A percentile compares a stretch with the other conserved stretches of the same genome.
Evolutionary conservation across 2,888 invertebrate genomes (phyloP).

Genomic region (Eretmocerus hayati): DNA sequence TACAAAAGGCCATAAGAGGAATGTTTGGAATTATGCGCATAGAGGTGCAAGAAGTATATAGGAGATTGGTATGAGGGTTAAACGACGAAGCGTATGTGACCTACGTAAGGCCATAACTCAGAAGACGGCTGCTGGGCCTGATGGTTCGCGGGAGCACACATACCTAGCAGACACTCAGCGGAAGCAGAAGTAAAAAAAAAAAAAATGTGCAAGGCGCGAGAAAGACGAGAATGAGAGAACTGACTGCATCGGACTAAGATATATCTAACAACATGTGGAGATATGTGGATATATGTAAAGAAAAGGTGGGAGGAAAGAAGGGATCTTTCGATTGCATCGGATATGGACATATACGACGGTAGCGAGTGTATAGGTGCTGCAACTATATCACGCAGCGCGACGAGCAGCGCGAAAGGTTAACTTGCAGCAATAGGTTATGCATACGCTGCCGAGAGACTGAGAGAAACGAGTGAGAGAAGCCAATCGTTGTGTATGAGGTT

Average conservation of each 20-base stretch:
- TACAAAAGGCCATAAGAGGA: constrained; percentile 33
- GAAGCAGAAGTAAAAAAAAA: constrained; percentile 23
- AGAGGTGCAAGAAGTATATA: background rate
- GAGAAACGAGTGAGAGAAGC: constrained; percentile 14
- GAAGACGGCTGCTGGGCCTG: too few relatives aligned
- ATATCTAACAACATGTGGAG: too few relatives aligned
- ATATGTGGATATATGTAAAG: too few relatives aligned
- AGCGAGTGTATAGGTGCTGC: constrained; percentile 29
- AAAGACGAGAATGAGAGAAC: background rate
- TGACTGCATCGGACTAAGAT: background rate
- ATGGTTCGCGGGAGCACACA: too few relatives aligned
- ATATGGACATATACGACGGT: constrained; percentile 32
- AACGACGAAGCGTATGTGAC: constrained; percentile 45
- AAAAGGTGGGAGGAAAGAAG: too few relatives aligned
- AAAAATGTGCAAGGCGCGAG: constrained; percentile 38
- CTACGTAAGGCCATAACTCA: constrained; percentile 43
- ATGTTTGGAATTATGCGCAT: constrained; percentile 23
- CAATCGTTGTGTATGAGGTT: too few relatives aligned
- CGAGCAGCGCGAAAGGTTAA: background rate
- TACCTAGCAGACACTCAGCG: constrained; percentile 18
- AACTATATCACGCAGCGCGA: constrained; percentile 33
- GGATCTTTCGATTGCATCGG: too few relatives aligned
- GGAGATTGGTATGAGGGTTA: constrained; percentile 39
- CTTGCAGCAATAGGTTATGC: too few relatives aligned
- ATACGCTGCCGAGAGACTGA: too few relatives aligned